These are phyloP conservation scores for Corella eumyota DNA, from an alignment of 23 tunicate genomes.

Conservation along the genomic window DNA sequence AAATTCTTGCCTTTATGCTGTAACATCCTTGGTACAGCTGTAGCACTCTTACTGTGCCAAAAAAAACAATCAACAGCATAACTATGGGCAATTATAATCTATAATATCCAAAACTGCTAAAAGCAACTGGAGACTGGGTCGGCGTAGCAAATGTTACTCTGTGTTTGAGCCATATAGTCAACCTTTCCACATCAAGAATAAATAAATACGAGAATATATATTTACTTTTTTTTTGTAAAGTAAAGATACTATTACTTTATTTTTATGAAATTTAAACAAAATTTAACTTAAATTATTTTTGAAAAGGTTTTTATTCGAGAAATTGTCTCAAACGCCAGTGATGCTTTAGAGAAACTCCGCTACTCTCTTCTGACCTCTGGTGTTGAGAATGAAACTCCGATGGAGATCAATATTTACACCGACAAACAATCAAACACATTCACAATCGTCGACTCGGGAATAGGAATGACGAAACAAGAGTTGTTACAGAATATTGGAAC, in stretches of 20 bases:
- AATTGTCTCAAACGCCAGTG: constrained; percentile 81
- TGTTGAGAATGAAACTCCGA: constrained; percentile 9
- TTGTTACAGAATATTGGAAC: constrained; percentile 58
- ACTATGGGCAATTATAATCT: too few species aligned
- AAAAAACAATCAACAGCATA: neutral
- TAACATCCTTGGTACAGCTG: too few species aligned
- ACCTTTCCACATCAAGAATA: too few species aligned
- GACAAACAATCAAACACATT: constrained; percentile 85
- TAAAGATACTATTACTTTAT: neutral
- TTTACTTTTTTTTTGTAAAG: neutral
- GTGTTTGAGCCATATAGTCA: too few species aligned
- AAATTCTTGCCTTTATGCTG: too few species aligned
- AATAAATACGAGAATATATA: neutral
- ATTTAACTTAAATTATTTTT: neutral
- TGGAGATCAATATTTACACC: constrained; percentile 59
- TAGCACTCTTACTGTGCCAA: too few species aligned
- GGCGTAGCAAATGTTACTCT: too few species aligned
- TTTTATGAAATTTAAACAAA: neutral
- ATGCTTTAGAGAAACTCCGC: constrained; percentile 80
- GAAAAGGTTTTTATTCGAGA: constrained; percentile 79
- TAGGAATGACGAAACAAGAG: constrained; percentile 88
- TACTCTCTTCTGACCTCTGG: constrained; percentile 37
- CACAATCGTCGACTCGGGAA: constrained; percentile 90
- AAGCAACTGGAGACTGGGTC: too few species aligned
- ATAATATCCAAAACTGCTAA: too few species aligned